Percentiles rank a stretch among this genome's conserved stretches.
Evolutionary conservation across 2,797 vertebrate species (phyloP).

Genomic region (Anguilla marmorata): DNA sequence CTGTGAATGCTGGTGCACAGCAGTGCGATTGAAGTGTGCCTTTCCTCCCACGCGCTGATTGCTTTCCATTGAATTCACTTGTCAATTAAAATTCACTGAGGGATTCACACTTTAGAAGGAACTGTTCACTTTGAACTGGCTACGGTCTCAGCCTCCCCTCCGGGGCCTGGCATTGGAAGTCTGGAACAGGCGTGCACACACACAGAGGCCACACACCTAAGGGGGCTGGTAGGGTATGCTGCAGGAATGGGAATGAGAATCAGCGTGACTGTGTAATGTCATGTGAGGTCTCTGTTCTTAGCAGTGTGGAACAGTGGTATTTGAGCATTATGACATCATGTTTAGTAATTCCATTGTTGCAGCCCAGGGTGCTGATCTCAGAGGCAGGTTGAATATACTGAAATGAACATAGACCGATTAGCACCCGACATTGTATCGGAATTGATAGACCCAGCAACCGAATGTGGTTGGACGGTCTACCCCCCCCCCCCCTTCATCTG

Average conservation of each 20-base stretch:
- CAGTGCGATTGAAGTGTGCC: slow-evolving; percentile 6
- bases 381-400: not conserved
- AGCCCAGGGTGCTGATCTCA: not conserved
- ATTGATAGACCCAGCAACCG: not conserved
- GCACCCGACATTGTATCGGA: not conserved
- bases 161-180: not conserved
- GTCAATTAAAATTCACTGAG: slow-evolving; percentile 21
- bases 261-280: not conserved
- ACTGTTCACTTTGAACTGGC: not conserved
- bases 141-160: not conserved
- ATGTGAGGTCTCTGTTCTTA: not conserved
- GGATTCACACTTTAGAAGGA: slow-evolving; percentile 15
- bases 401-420: not conserved
- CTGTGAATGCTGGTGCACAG: not conserved
- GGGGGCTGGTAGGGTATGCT: not conserved
- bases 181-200: not conserved
- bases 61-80: not conserved
- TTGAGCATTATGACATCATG: not conserved
- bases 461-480: not conserved
- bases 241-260: not conserved
- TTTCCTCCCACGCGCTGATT: slow-evolving; percentile 18
- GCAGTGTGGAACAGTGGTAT: too few relatives aligned
- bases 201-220: not conserved
- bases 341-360: not conserved
- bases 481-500: not conserved